Base-by-base conservation (phyloP, 1,140 invertebrate species). In the Zaprionus ghesquierei region DNA sequence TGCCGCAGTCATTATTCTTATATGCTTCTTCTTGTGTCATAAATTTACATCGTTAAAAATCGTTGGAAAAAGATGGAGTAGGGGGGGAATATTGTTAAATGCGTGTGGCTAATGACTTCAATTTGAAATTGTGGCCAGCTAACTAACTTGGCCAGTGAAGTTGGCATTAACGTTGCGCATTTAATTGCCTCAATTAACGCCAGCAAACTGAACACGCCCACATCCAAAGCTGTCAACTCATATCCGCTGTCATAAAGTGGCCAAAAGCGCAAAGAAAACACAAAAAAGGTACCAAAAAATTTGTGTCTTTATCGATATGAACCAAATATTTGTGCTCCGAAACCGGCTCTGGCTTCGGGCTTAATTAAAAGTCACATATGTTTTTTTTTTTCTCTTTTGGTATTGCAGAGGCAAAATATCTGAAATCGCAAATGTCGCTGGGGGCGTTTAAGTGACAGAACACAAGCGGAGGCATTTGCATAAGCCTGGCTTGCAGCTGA, bases 131-230 rank as follows among this genome's bases (percentile, higher is more conserved):
- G 55, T 58, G 22, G 33, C 55, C 31, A 20, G 13, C 29, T 35
- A n/a, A 31, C 25, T 22, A 29, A 58, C 18, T 44, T 60, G 49
- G 49, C 55, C 25, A 15, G 35, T 44, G 20, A 15, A 59, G 35
- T 41, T 72, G 72, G 50, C 66, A 54, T 63, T 61, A 60, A 56
- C 49, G 59, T 60, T 72, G 75, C 61, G 55, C 60, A 62, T 73
- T 87, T 77, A 89, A 87, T 84, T 84, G 79, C 60, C 41, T 79
- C 84, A 87, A 89, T 84, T 87, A 89, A 82, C 79, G 85, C 66
- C 68, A 76, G 33, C 63, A 53, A 74, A 79, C 60, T 56, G 51
- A 69, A 60, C 78, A 89, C 84, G 84, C 84, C 84, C 73, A 89
- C 81, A 22, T 5, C 27, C 44, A 15, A 59, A 68, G 65, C 50